phyloP scores from a whole-genome alignment of 2,888 invertebrate species.

The Molorchus minor region DNA sequence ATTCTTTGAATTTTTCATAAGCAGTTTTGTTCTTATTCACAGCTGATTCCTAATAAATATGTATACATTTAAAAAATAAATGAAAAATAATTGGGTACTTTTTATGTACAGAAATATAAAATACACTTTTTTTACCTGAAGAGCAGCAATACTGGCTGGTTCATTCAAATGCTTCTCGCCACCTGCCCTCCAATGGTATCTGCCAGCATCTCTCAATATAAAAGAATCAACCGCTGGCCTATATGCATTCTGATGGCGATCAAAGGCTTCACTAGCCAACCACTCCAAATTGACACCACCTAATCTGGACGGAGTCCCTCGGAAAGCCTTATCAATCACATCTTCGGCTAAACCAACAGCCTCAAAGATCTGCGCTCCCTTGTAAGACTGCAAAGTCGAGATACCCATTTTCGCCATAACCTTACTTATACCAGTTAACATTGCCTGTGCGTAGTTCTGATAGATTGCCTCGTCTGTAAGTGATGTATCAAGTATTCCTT shows the following conservation, averaged over 20 bases:
- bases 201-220: conserved; percentile 83
- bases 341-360: conserved; percentile 94
- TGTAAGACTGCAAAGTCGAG: conserved; percentile 97
- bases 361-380: conserved; percentile 99
- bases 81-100: too few relatives aligned
- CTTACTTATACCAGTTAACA: conserved; percentile 67
- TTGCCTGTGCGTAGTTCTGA: conserved; percentile 86
- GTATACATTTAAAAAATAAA: too few relatives aligned
- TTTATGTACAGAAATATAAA: too few relatives aligned
- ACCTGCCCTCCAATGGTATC: conserved; percentile 96
- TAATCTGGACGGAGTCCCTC: conserved; percentile 72
- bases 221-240: conserved; percentile 74
- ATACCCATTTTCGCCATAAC: conserved; percentile 99
- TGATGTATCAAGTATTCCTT: conserved; percentile 81
- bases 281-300: conserved; percentile 93
- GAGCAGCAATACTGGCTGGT: conserved; percentile 78
- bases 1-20: conserved; percentile 86
- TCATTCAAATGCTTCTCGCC: conserved; percentile 99
- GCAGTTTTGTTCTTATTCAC: conserved; percentile 80
- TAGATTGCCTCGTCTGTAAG: conserved; percentile 85
- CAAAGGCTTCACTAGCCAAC: conserved; percentile 84
- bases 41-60: conserved; percentile 80
- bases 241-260: conserved; percentile 82
- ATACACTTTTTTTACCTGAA: conserved; percentile 78
- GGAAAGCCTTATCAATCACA: conserved; percentile 94